These are phyloP conservation scores for Nebria brevicollis DNA, from an alignment of 2,888 invertebrate species.

Conservation along the genomic window DNA sequence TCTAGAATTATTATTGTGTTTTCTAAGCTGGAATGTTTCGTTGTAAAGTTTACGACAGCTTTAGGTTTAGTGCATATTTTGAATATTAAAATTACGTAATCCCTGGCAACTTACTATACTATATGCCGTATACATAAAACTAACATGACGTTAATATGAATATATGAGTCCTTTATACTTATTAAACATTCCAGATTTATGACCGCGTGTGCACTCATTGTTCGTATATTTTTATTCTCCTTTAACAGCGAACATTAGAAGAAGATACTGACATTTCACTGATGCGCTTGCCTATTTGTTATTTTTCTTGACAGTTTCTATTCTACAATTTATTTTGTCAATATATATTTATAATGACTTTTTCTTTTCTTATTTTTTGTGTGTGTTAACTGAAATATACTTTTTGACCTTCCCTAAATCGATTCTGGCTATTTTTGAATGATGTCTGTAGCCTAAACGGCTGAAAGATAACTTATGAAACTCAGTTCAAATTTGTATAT, in stretches of 20 bases:
- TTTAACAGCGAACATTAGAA: neutral
- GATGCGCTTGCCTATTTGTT: too few species aligned
- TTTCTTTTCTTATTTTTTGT: too few species aligned
- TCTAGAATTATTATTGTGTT: neutral
- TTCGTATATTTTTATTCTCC: neutral
- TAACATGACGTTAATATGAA: conserved; percentile 33
- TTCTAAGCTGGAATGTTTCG: neutral
- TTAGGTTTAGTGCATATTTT: conserved; percentile 31
- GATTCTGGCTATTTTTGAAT: too few species aligned
- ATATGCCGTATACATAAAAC: conserved; percentile 11
- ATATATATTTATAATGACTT: too few species aligned
- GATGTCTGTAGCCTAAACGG: too few species aligned
- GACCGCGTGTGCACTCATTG: neutral
- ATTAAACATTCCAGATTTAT: conserved; percentile 34
- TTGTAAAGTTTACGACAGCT: conserved; percentile 24
- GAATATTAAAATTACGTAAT: conserved; percentile 40
- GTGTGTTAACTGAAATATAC: too few species aligned
- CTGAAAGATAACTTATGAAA: too few species aligned
- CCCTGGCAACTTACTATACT: conserved; percentile 5
- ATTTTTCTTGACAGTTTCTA: too few species aligned
- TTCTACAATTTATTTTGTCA: too few species aligned
- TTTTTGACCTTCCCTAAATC: too few species aligned
- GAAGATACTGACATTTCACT: too few species aligned
- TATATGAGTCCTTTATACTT: conserved; percentile 32
- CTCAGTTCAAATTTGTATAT: too few species aligned